Conservation (phyloP, 2,113 vertebrate genomes). For the Saimiri boliviensis region DNA sequence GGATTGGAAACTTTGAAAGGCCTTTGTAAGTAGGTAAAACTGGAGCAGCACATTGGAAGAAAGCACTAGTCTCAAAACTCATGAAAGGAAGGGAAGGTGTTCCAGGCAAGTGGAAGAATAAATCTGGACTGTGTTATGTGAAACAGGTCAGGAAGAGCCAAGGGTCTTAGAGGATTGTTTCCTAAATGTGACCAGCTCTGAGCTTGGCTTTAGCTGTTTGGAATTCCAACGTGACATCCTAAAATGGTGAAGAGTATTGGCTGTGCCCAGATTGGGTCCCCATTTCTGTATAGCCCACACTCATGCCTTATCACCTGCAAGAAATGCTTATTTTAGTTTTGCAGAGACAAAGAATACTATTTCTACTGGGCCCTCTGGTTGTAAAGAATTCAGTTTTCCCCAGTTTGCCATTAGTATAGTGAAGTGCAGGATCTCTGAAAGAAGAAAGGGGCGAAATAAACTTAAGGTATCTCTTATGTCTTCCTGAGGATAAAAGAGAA, state of each 20-base stretch:
- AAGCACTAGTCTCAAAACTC: not conserved
- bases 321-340: constrained; percentile 7
- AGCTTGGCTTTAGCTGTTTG: not conserved
- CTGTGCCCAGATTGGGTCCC: not conserved
- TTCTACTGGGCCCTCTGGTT: not conserved
- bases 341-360: not conserved
- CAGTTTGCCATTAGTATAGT: not conserved
- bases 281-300: not conserved
- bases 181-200: not conserved
- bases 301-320: not conserved
- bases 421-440: not conserved
- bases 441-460: not conserved
- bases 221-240: not conserved
- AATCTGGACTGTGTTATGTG: not conserved
- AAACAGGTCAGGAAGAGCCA: not conserved
- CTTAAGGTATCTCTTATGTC: not conserved
- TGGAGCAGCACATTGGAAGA: not conserved
- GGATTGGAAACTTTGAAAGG: not conserved
- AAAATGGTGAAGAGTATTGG: not conserved
- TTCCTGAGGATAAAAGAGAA: not conserved
- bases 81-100: not conserved
- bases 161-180: not conserved
- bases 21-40: not conserved
- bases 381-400: not conserved
- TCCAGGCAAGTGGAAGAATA: not conserved